Percentiles rank a stretch among this genome's conserved stretches.
phyloP scores from a whole-genome alignment of 2,797 vertebrate species.

The Labroides dimidiatus region DNA sequence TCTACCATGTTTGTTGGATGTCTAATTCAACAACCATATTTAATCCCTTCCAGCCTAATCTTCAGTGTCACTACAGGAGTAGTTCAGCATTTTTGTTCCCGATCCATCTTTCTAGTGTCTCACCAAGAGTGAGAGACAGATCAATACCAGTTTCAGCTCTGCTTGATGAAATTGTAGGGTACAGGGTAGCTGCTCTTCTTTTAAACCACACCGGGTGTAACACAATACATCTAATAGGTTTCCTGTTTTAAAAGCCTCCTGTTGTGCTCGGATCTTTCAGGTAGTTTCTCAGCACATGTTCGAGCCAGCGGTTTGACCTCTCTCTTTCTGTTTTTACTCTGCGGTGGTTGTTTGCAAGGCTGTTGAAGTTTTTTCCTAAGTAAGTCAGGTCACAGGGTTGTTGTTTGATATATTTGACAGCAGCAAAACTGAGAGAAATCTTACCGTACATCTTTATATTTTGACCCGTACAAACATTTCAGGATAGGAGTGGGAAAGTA shows the following conservation, averaged over 20 bases:
- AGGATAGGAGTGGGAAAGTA: not conserved
- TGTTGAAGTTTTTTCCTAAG: not conserved
- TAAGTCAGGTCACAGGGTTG: not conserved
- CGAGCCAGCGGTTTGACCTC: not conserved
- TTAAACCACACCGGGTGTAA: conserved; percentile 11
- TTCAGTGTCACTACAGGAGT: conserved; percentile 12
- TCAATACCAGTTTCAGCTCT: conserved; percentile 47
- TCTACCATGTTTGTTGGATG: no score
- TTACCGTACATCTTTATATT: not conserved
- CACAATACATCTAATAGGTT: not conserved
- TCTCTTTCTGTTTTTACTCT: not conserved
- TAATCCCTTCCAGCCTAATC: no score
- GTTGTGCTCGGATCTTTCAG: conserved; percentile 18
- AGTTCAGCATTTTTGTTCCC: not conserved
- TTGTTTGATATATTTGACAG: not conserved
- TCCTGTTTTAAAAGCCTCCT: conserved; percentile 45
- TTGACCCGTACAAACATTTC: not conserved
- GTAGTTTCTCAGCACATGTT: conserved; percentile 19
- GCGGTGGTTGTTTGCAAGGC: not conserved
- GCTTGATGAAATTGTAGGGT: conserved; percentile 21
- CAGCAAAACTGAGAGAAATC: not conserved
- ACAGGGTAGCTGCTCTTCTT: conserved; percentile 14
- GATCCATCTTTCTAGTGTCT: not conserved
- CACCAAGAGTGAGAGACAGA: conserved; percentile 30
- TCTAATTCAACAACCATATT: no score